Evolutionary conservation across 1,140 invertebrate species (phyloP), one percentile per base, ranked within the genome.

Genomic region (Drosophila obscura): DNA sequence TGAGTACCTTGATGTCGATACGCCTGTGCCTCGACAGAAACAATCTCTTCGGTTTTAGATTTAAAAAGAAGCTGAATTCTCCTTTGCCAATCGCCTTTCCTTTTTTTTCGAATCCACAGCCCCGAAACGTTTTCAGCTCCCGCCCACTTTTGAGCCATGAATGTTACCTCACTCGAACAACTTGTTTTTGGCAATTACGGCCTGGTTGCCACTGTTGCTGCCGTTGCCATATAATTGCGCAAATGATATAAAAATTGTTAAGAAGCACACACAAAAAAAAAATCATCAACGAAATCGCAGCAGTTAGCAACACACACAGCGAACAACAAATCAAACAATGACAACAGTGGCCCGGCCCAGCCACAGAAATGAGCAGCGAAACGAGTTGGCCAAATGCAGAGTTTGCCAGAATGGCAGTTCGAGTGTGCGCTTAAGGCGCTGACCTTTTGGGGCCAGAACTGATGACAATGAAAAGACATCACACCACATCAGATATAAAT

Each of bases 381-480:
- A 39, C 35, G 35, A 39, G 9, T 39, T 78, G 81, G 48, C 82
- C 83, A 63, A 88, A 83, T 65, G 52, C 24, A 60, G 80, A 61
- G 57, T 74, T 80, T 69, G 56, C 62, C 72, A 73, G 73, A 60
- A 63, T 49, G 44, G 44, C 11, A 48, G 44, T 48, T 49, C n/a
- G 24, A 49, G 28, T 56, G 51, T 55, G 49, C 78, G 41, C 46
- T 63, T 83, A 65, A 71, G 71, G 80, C 58, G 62, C 58, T 76
- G 82, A 87, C 82, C 77, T 81, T 85, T 87, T 75, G 61, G 31
- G 51, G 43, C 63, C 46, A 35, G 44, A 49, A 67, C 48, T 61
- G 55, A 57, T 59, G 67, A 63, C 63, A 71, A 60, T 60, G 73
- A 67, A 77, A 71, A 41, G 35, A 55, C 31, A 74, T 19, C 19